Base-by-base conservation (phyloP, 2,888 invertebrate species). In the Drosophila tripunctata region DNA sequence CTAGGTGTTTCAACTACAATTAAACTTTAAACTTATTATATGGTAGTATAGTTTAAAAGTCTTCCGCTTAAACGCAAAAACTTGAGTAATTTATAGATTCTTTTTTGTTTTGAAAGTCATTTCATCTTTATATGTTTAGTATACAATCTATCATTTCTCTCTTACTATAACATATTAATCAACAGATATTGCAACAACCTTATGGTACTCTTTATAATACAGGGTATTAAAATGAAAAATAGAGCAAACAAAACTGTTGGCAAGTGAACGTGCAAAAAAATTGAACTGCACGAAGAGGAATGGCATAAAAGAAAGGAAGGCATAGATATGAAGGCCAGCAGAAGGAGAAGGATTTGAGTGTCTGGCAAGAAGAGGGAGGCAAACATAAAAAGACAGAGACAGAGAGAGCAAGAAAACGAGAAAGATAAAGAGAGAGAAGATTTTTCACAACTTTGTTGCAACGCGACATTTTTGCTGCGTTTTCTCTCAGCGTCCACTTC, bases 381-480 rank as follows among this genome's bases (percentile, higher is more conserved):
- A 10, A 21, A 21, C 3, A 43, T 10, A 15, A 15, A 21, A 14
- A 27, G 27, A 15, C 2, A n/a, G 5, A 33, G 41, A 8, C 3
- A 27, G 24, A 27, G 27, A 27, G 27, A 27, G 10, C 3, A 10
- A 27, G 4, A 10, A 3, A 10, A n/a, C n/a, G n/a, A 10, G 27
- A 27, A 27, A 8, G 17, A 17, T 4, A 41, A 6, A 27, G 24
- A 19, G 17, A 12, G 21, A 33, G 14, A 24, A 41, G 66, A 63
- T 61, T 68, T 65, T 69, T 44, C 67, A 54, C 67, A 81, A 84
- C 71, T 83, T 72, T 83, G 78, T 77, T 80, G 77, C 75, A 86
- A 61, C 67, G 78, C 64, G 68, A 75, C 71, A 69, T 45, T 66
- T 64, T 56, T 63, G 51, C 57, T 51, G 57, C 45, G 68, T 55